Conservation (phyloP, 2,113 vertebrate genomes). For the Oryzias melastigma region DNA sequence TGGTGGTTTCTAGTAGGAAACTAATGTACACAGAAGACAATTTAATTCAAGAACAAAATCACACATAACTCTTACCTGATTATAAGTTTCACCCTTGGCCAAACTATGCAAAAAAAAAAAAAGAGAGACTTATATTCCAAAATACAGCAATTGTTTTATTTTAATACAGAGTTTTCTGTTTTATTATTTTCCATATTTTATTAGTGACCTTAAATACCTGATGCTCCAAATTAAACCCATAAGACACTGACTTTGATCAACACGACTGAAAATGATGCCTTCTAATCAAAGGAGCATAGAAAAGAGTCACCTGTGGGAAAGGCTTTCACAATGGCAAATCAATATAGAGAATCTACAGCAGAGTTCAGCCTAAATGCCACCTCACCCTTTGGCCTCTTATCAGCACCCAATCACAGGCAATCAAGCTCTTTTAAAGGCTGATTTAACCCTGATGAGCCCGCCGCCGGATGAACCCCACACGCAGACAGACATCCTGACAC, state of each 20-base stretch:
- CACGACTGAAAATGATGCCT: conserved; percentile 47
- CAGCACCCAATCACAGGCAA: conserved; percentile 73
- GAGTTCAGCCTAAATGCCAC: conserved; percentile 73
- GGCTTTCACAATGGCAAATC: conserved; percentile 70
- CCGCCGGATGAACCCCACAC: conserved; percentile 58
- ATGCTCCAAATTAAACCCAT: conserved; percentile 7
- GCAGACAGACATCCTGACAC: conserved; percentile 38
- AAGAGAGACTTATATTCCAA: too few relatives aligned
- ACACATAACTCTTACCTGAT: too few relatives aligned
- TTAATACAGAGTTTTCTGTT: not conserved
- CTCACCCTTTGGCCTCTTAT: conserved; percentile 74
- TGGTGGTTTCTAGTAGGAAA: too few relatives aligned
- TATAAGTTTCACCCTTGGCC: too few relatives aligned
- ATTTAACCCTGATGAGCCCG: conserved; percentile 75
- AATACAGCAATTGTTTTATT: too few relatives aligned
- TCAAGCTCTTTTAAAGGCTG: conserved; percentile 73
- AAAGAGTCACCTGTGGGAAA: conserved; percentile 64
- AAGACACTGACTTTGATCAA: conserved; percentile 31
- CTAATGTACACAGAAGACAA: too few relatives aligned
- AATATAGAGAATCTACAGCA: conserved; percentile 70
- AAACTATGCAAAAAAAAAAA: too few relatives aligned
- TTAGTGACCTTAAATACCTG: not conserved
- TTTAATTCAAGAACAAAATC: too few relatives aligned
- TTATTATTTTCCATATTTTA: not conserved
- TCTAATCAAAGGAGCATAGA: conserved; percentile 48